These are phyloP conservation scores for Dryas iulia DNA, from an alignment of 1,140 invertebrate species.

Conservation along the genomic window DNA sequence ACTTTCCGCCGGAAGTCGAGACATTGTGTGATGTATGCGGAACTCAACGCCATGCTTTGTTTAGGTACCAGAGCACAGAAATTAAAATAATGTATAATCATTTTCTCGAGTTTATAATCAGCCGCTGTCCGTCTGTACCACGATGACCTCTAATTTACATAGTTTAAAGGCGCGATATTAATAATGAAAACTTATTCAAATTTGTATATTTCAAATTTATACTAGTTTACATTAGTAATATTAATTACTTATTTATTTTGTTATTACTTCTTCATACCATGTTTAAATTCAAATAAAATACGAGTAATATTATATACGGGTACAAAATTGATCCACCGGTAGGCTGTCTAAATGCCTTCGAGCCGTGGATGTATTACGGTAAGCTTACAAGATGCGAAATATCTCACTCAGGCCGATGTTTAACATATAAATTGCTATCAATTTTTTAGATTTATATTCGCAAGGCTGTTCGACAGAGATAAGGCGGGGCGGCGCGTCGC, in stretches of 20 bases:
- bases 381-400: conserved; percentile 42
- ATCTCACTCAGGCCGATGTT: conserved; percentile 65
- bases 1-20: no score
- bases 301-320: background rate
- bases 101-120: no score
- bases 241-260: background rate
- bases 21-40: no score
- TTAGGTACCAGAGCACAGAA: no score
- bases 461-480: conserved; percentile 54
- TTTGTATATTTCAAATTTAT: no score
- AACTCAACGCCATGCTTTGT: no score
- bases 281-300: background rate
- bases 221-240: no score
- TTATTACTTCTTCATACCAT: background rate
- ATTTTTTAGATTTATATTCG: conserved; percentile 71
- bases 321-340: conserved; percentile 16
- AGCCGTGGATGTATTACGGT: conserved; percentile 22
- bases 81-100: no score
- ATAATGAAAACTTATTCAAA: no score
- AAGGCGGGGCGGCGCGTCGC: conserved; percentile 42
- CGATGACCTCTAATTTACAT: no score
- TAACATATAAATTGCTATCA: conserved; percentile 76
- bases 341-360: conserved; percentile 5
- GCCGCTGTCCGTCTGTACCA: no score
- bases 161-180: no score